phyloP scores from a whole-genome alignment of 1,140 invertebrate species.

The Sinonovacula constricta region DNA sequence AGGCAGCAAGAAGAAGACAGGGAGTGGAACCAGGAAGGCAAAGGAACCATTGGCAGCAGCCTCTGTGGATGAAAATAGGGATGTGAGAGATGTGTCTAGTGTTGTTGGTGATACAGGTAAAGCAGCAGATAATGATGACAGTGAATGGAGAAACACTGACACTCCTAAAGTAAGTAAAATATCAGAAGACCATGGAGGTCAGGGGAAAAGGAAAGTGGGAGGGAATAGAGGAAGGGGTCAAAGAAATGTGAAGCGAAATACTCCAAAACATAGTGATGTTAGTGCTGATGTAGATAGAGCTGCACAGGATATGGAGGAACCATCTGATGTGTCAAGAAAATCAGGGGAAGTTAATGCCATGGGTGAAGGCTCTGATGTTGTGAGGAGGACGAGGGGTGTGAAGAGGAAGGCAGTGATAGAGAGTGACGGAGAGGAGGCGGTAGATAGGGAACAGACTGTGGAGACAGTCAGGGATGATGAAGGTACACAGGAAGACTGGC shows the following conservation, averaged over 20 bases:
- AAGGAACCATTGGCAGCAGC: neutral
- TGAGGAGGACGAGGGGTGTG: neutral
- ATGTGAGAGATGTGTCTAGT: too few relatives aligned
- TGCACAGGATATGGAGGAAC: too few relatives aligned
- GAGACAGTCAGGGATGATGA: constrained; percentile 8
- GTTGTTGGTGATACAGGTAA: too few relatives aligned
- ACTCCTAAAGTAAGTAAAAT: neutral
- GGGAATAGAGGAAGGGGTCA: neutral
- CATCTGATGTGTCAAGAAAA: constrained; percentile 1
- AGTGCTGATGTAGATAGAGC: too few relatives aligned
- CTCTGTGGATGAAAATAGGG: neutral
- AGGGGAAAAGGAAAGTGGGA: too few relatives aligned
- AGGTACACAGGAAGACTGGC: constrained; percentile 20
- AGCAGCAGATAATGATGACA: neutral
- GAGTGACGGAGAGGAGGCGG: constrained; percentile 31
- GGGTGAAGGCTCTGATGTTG: constrained; percentile 41
- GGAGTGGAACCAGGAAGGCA: neutral
- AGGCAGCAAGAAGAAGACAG: neutral
- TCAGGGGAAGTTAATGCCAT: constrained; percentile 3
- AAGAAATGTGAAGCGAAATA: too few relatives aligned
- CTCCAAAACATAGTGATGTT: too few relatives aligned
- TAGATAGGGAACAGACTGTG: too few relatives aligned
- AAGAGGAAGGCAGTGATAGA: constrained; percentile 15
- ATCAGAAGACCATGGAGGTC: too few relatives aligned
- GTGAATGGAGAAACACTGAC: neutral